Percentiles rank a stretch among this genome's conserved stretches.
These are phyloP conservation scores for Apotomis capreana DNA, from an alignment of 2,888 invertebrate species.

Conservation along the genomic window DNA sequence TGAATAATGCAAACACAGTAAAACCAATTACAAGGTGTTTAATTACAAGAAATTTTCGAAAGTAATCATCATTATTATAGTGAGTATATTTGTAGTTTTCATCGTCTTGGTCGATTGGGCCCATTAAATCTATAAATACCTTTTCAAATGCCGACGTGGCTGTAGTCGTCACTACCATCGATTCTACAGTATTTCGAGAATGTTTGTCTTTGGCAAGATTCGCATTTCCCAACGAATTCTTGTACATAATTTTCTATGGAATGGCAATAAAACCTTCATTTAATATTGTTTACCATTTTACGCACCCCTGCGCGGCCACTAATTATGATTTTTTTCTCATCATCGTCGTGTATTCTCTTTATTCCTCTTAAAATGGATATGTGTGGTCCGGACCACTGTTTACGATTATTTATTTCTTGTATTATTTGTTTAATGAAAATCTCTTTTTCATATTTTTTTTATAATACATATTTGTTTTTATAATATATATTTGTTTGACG, in stretches of 20 bases:
- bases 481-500: conserved; percentile 12
- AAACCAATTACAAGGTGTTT: too few relatives aligned
- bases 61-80: not conserved
- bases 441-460: conserved; percentile 10
- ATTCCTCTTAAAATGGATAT: conserved; percentile 52
- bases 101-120: not conserved
- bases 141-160: not conserved
- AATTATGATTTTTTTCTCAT: conserved; percentile 2
- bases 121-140: conserved; percentile 6
- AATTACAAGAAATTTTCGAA: too few relatives aligned
- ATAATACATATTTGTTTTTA: conserved; percentile 17
- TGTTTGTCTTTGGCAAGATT: conserved; percentile 10
- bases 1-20: too few relatives aligned
- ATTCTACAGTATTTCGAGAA: not conserved
- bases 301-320: conserved; percentile 31
- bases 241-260: not conserved
- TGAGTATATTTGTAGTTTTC: not conserved
- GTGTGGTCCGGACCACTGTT: conserved; percentile 43
- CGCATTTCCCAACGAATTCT: not conserved
- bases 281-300: conserved; percentile 25
- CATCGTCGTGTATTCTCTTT: not conserved
- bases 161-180: conserved; percentile 6
- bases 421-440: conserved; percentile 8
- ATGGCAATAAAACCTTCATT: not conserved
- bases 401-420: conserved; percentile 33